These are phyloP conservation scores for Hemiscyllium ocellatum DNA, from an alignment of 2,113 vertebrate species.

Conservation along the genomic window DNA sequence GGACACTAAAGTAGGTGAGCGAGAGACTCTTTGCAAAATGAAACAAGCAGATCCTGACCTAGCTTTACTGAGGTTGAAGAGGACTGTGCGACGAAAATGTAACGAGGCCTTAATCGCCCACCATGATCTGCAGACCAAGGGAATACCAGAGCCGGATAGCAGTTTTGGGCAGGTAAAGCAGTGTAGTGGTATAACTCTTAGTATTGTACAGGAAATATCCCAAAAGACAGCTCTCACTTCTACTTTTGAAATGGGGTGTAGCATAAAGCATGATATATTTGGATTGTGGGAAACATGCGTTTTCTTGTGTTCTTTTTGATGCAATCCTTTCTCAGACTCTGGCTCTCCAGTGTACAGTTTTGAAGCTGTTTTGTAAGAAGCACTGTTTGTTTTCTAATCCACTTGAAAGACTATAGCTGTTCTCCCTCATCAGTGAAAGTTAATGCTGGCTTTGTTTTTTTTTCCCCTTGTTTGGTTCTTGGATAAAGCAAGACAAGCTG, in stretches of 20 bases:
- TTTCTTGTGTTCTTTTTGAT: no score
- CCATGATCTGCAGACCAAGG: conserved; percentile 32
- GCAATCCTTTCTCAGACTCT: not conserved
- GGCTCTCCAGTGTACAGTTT: not conserved
- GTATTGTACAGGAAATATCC: not conserved
- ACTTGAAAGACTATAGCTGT: not conserved
- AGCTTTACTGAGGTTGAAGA: conserved; percentile 43
- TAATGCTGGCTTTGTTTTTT: not conserved
- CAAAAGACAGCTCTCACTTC: not conserved
- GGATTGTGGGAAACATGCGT: not conserved
- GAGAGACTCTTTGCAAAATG: conserved; percentile 38
- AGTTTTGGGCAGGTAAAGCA: conserved; percentile 20
- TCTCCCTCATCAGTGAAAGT: not conserved
- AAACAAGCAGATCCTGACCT: conserved; percentile 38
- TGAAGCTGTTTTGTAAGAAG: not conserved
- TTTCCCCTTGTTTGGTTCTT: not conserved
- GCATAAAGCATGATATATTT: not conserved
- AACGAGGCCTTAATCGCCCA: conserved; percentile 41
- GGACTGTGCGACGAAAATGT: conserved; percentile 41
- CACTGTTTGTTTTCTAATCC: not conserved
- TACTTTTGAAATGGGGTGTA: not conserved
- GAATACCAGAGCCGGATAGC: not conserved
- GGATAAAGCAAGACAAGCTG: conserved; percentile 78
- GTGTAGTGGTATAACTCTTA: not conserved
- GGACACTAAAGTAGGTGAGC: conserved; percentile 12